These are phyloP conservation scores for Heliocidaris tuberculata DNA, from an alignment of 35 echinoderm and acorn worm genomes.

Conservation along the genomic window DNA sequence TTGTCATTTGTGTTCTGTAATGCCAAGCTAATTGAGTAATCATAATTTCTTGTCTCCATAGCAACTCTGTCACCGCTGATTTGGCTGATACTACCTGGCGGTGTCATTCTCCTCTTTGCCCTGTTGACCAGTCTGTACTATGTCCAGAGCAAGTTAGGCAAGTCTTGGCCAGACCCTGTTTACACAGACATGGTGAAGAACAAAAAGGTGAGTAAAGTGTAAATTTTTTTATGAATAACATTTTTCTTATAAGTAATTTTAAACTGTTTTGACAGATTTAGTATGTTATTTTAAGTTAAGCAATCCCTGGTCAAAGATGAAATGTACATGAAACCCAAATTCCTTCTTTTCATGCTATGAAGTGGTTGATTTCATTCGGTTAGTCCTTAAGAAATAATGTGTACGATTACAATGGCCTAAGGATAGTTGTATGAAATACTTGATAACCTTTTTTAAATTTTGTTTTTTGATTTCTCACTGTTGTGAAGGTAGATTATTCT, in stretches of 20 bases:
- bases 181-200: conserved; percentile 25
- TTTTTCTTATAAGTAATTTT: neutral
- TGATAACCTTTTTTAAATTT: too few species aligned
- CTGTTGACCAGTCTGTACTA: neutral
- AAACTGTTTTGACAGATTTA: too few species aligned
- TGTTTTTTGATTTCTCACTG: too few species aligned
- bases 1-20: neutral
- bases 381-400: too few species aligned
- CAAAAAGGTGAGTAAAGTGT: neutral
- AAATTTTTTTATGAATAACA: neutral
- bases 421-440: too few species aligned
- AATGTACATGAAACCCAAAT: too few species aligned
- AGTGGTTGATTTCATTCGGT: too few species aligned
- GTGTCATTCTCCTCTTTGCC: conserved; percentile 15
- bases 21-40: neutral
- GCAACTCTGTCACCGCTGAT: neutral
- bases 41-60: neutral
- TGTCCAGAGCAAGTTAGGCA: conserved; percentile 23
- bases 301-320: too few species aligned
- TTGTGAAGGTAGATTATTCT: too few species aligned
- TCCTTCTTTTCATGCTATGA: too few species aligned
- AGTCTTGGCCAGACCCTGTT: conserved; percentile 32
- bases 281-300: too few species aligned
- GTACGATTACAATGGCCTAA: too few species aligned
- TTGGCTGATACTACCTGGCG: conserved; percentile 20